Evolutionary conservation across 2,797 vertebrate genomes (phyloP), one percentile per base, ranked within the genome.

Genomic region (Hippopotamyrus pictus): DNA sequence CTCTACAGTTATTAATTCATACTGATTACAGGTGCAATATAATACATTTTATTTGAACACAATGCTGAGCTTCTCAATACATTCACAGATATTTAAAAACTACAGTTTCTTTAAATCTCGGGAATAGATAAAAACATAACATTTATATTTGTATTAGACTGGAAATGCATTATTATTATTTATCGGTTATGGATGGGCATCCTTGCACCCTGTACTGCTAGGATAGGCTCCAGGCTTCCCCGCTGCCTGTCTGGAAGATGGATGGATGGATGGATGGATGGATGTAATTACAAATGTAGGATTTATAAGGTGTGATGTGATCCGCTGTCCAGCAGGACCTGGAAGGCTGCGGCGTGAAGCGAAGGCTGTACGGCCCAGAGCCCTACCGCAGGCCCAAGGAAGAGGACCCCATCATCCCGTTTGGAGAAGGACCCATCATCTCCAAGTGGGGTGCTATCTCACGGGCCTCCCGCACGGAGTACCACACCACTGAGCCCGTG

Each of bases 371-470:
- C 90, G 96, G 97, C 0, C 96, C 97, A 91, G 97, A 98, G 93
- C 96, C 97, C 50, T 97, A 97, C 93, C 95, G 97, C 65, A 96
- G 97, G 46, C 92, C 96, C 48, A 99, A 98, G 93, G 98, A 99
- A 14, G 98, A 99, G 93, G 98, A 99, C 91, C 98, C 98, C 17
- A 99, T 99, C 93, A 99, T 99, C 95, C 98, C 98, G 0, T 99
- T 99, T 62, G 96, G 97, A 0, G 98, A 99, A 86, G 98, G 98
- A 69, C 98, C 98, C 29, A 99, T 99, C 92, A 99, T 99, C 94
- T 99, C 98, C 90, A 99, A 99, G 93, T 99, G 98, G 98, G 98
- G 98, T 1, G 98, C 98, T 41, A 99, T 99, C 94, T 99, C 98
- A 88, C 96, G 98, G 89, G 98, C 98, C 5, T 97, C 98, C 33